These are phyloP conservation scores for Pterostichus madidus DNA, from an alignment of 2,888 invertebrate genomes.

Conservation along the genomic window DNA sequence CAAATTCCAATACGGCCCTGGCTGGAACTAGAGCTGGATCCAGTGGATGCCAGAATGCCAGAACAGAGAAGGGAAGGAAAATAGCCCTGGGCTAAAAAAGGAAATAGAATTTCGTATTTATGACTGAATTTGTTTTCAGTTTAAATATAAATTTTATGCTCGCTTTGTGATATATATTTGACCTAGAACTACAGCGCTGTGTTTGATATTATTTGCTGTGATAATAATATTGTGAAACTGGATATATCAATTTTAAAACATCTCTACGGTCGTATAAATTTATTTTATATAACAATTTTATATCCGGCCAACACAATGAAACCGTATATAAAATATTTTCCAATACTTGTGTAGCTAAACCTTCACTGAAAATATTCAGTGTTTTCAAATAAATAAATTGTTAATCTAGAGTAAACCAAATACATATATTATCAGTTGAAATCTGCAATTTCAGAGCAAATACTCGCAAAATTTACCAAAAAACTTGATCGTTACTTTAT, in stretches of 20 bases:
- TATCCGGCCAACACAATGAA: constrained; percentile 34
- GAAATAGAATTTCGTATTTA: constrained; percentile 48
- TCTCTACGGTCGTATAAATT: constrained; percentile 36
- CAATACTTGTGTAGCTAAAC: constrained; percentile 14
- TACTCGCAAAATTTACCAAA: too few species aligned
- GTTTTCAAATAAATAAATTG: too few species aligned
- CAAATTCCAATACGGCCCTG: too few species aligned
- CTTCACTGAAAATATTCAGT: background rate
- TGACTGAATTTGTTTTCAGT: constrained; percentile 53
- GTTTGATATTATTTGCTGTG: constrained; percentile 28
- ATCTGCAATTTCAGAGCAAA: too few species aligned
- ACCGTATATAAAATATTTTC: constrained; percentile 18
- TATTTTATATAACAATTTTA: constrained; percentile 40
- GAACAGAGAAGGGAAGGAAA: constrained; percentile 30
- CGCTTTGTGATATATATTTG: constrained; percentile 50
- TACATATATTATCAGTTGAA: too few species aligned
- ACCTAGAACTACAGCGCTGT: constrained; percentile 37
- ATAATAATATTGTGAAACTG: constrained; percentile 48
- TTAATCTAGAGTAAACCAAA: too few species aligned
- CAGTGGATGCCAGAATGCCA: constrained; percentile 2
- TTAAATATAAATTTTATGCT: constrained; percentile 49
- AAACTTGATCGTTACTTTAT: too few species aligned
- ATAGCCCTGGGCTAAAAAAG: constrained; percentile 40
- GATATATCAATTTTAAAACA: constrained; percentile 48
- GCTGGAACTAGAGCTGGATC: too few species aligned